Base-by-base conservation (phyloP, 2,113 vertebrate species). In the Eulemur rufifrons region DNA sequence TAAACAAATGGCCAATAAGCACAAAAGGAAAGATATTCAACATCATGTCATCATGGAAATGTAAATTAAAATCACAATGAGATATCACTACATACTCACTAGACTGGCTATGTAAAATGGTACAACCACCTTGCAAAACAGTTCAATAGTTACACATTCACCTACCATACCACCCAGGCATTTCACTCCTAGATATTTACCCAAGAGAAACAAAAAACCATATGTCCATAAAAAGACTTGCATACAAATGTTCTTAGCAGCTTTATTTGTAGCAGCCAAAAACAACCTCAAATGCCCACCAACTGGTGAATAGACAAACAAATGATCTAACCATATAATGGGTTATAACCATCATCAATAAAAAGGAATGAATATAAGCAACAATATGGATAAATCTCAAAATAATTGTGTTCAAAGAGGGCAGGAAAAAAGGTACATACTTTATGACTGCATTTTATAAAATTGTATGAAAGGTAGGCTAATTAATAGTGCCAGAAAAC, bases 311-410 rank as follows among this genome's bases (percentile, higher is more conserved):
- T 34, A 17, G 34, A 69, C 50, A 50, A 56, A 86, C 27, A 34
- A 85, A 89, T 76, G 29, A 76, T 32, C 66, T 18, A 71, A 54
- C 27, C 47, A 56, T 52, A 66, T 8, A 42, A 59, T 45, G 6
- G 5, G 37, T 15, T 77, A 85, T 71, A 54, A 66, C 20, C 14
- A 42, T 32, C 47, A 77, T 25, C 29, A 80, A 83, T 74, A 77
- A 96, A 74, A 91, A 52, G 47, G 71, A 88, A 66, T 68, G 10
- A 94, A 85, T 15, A 92, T 45, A 85, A 82, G 17, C 52, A 95
- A 95, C 12, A 89, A 78, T 25, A 66, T 66, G 42, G 2, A 54
- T 77, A 52, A 78, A 68, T 32, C 45, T 82, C 87, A 85, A 91
- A 95, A 78, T 52, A 93, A 88, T 80, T 89, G 64, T 34, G n/a